Evolutionary conservation across 1,140 invertebrate species (phyloP).

Genomic region (Platorchestia sp.): DNA sequence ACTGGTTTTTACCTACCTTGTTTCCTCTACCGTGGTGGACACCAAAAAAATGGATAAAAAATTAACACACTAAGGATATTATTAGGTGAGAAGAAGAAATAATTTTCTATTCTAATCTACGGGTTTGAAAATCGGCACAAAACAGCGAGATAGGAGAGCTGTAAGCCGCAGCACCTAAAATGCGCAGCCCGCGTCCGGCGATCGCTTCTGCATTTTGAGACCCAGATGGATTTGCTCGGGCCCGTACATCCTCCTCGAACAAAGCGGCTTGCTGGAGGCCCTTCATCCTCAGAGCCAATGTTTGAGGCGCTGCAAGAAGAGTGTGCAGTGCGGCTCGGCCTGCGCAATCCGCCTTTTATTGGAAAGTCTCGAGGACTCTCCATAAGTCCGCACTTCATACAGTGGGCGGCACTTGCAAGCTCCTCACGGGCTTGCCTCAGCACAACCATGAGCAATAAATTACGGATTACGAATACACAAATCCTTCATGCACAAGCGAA

Average conservation of each 20-base stretch:
- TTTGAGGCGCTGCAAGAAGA: not conserved
- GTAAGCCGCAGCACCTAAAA: not conserved
- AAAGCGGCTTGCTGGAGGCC: not conserved
- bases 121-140: not conserved
- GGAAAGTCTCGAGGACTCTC: not conserved
- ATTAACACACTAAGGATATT: too few species aligned
- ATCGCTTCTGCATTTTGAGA: slow-evolving; percentile 9
- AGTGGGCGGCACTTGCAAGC: not conserved
- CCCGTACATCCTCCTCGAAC: not conserved
- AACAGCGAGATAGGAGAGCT: not conserved
- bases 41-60: too few species aligned
- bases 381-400: not conserved
- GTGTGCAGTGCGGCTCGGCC: slow-evolving; percentile 15
- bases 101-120: not conserved
- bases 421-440: not conserved
- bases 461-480: not conserved
- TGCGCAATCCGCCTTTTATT: slow-evolving; percentile 19
- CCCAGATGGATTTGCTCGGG: not conserved
- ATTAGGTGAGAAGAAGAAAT: too few species aligned
- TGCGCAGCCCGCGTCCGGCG: not conserved
- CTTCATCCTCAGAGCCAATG: not conserved
- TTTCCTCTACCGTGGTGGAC: too few species aligned
- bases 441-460: not conserved
- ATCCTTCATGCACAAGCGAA: not conserved
- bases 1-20: too few species aligned